Evolutionary conservation across 2,797 vertebrate genomes (phyloP), one percentile per base, ranked within the genome.

Genomic region (Echeneis naucrates): DNA sequence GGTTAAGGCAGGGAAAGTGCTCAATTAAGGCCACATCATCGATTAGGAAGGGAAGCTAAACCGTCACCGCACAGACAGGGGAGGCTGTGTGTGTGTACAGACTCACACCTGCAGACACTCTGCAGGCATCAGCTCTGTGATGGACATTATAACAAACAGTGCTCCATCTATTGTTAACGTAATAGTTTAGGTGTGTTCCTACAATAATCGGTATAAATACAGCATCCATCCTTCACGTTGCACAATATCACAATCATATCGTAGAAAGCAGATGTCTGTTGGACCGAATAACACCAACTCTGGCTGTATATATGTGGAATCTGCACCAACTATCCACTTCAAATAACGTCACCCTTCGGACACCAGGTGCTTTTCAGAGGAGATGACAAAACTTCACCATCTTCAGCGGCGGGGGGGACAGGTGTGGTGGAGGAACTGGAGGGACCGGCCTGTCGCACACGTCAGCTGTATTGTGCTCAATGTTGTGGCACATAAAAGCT

Each of bases 31-130:
- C 54, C 69, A 55, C 72, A 60, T 52, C 66, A 90, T 88, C 26
- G 82, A 88, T 93, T 54, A 58, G 70, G 60, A 84, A 66, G 38
- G 67, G 70, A 87, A 77, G 78, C 42, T 50, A 74, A 76, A 72
- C 44, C 21, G 5, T 80, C 58, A 59, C 2, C 54, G 70, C 42
- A 27, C 74, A 24, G 72, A 80, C 50, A 67, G 23, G 40, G 19
- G 45, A 35, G 8, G 1, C 32, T 35, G 40, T 55, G 33, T 51
- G 45, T 56, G 35, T 60, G 61, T 35, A 57, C 11, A 9, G 1
- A 61, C 33, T 44, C 19, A 58, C 44, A 72, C 26, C 44, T 50
- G 47, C 23, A 24, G 47, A 50, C 24, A 23, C 12, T 58, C 26
- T 27, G 4, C 23, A 16, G 23, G 24, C 2, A 6, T 50, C n/a